These are phyloP conservation scores for Threskiornis aethiopicus DNA, from an alignment of 2,797 vertebrate genomes.

Conservation along the genomic window DNA sequence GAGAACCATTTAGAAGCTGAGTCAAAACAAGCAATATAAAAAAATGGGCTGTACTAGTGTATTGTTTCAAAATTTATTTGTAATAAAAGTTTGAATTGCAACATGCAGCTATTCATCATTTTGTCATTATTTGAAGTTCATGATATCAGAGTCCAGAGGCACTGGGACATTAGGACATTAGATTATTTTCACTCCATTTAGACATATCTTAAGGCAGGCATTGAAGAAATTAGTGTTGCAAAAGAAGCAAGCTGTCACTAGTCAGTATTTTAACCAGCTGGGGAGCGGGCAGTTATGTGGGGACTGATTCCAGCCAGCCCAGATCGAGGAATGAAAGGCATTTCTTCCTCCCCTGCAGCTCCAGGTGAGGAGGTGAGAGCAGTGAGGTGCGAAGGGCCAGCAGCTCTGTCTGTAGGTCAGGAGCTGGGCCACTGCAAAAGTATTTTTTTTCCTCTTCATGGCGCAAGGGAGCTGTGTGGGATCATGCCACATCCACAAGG, in stretches of 20 bases:
- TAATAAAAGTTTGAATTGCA: not conserved
- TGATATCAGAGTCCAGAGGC: not conserved
- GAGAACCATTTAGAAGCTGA: not conserved
- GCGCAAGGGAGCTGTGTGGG: not conserved
- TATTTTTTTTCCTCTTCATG: not conserved
- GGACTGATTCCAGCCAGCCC: not conserved
- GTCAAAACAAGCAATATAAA: not conserved
- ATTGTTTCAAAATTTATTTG: constrained; percentile 4
- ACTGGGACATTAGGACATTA: not conserved
- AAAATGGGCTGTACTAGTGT: not conserved
- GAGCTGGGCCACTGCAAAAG: not conserved
- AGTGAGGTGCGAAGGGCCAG: rapidly evolving
- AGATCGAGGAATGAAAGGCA: not conserved
- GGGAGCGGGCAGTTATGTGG: not conserved
- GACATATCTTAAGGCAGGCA: not conserved
- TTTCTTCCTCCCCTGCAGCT: not conserved
- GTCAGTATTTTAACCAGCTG: not conserved
- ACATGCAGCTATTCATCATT: not conserved
- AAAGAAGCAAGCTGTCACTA: not conserved
- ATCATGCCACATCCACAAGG: not conserved
- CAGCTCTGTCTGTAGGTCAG: not conserved
- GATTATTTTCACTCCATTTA: not conserved
- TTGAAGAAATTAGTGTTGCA: not conserved
- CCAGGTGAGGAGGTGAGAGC: not conserved
- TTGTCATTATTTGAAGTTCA: not conserved